Evolutionary conservation across 2,113 vertebrate species (phyloP).

Genomic region (Myocastor coypus): DNA sequence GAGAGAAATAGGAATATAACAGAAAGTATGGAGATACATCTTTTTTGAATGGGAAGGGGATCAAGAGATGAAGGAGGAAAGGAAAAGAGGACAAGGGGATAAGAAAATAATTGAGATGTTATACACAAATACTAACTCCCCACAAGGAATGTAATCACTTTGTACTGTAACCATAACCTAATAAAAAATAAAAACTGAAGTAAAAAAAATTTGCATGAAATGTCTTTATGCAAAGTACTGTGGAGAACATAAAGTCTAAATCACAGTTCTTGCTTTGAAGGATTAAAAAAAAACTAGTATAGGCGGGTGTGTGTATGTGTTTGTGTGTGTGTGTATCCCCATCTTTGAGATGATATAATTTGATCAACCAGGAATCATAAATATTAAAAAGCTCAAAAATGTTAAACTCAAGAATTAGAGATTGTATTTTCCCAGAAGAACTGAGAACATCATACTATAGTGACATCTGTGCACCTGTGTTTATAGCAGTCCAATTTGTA

Average conservation of each 20-base stretch:
- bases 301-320: neutral
- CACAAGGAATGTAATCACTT: neutral
- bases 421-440: no score
- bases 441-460: no score
- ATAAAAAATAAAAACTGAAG: neutral
- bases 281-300: conserved; percentile 56
- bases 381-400: neutral
- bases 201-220: no score
- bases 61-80: neutral
- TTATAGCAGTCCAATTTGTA: no score
- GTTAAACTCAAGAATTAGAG: neutral
- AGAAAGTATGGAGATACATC: neutral
- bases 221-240: neutral
- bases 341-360: neutral
- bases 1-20: neutral
- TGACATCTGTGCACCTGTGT: no score
- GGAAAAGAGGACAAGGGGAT: neutral
- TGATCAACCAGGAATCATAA: conserved; percentile 37
- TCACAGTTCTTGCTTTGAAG: neutral
- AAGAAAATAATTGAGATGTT: neutral
- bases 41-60: neutral
- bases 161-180: neutral
- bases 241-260: conserved; percentile 28
- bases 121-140: neutral
- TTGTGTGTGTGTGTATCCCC: neutral